Evolutionary conservation across 2,113 vertebrate species (phyloP).

Genomic region (Phyllostomus hastatus): DNA sequence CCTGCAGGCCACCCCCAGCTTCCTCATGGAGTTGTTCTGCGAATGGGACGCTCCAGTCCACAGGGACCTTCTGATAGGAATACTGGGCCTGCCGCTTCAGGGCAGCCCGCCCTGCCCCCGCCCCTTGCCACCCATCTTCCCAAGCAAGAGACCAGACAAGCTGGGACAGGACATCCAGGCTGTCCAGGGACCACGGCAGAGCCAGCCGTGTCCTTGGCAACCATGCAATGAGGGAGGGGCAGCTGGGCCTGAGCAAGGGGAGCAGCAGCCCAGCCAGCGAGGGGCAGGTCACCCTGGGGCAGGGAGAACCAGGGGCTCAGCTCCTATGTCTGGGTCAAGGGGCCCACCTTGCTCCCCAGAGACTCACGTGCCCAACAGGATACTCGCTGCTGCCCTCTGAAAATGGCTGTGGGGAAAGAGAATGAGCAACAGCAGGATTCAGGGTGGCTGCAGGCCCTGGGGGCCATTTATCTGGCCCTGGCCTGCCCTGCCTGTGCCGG

Average conservation of each 20-base stretch:
- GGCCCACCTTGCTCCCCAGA: background rate
- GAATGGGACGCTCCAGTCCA: background rate
- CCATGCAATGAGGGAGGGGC: background rate
- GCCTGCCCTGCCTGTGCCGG: background rate
- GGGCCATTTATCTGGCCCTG: fast-evolving
- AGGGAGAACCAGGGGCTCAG: background rate
- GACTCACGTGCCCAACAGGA: slow-evolving; percentile 68
- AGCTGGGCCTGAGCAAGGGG: background rate
- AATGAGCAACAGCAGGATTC: background rate
- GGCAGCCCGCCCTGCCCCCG: fast-evolving
- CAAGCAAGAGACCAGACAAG: background rate
- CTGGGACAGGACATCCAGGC: background rate
- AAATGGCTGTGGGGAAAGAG: slow-evolving; percentile 67
- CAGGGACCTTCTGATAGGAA: background rate
- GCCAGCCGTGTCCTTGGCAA: background rate
- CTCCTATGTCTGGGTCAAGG: background rate
- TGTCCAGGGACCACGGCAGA: background rate
- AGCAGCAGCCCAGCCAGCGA: background rate
- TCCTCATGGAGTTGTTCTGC: background rate
- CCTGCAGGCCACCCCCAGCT: background rate
- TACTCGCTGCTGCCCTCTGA: slow-evolving; percentile 61
- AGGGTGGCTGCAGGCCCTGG: fast-evolving
- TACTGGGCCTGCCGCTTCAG: fast-evolving
- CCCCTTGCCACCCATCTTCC: background rate
- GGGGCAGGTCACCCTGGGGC: fast-evolving